Conservation (phyloP, 1,140 invertebrate genomes). For the Pseudomyrmex dendroicus region DNA sequence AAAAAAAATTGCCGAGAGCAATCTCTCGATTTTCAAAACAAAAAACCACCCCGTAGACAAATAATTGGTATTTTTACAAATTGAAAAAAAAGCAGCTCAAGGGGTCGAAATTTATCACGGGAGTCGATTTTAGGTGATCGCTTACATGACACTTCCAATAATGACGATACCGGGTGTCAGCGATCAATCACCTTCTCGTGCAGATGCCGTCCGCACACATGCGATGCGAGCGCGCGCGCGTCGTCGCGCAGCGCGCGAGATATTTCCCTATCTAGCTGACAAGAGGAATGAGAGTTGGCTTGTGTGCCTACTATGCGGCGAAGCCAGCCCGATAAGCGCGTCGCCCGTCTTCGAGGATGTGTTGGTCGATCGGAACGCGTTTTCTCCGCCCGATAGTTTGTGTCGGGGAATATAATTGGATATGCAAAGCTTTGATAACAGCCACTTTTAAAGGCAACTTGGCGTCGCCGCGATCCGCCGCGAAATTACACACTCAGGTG, state of each 20-base stretch:
- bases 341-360: slow-evolving; percentile 14
- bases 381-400: slow-evolving; percentile 69
- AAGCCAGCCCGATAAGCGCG: slow-evolving; percentile 57
- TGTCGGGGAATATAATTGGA: slow-evolving; percentile 77
- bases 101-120: neutral
- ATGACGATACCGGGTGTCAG: slow-evolving; percentile 58
- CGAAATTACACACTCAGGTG: slow-evolving; percentile 25
- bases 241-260: slow-evolving; percentile 2
- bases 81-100: neutral
- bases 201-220: slow-evolving; percentile 12
- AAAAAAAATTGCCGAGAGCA: too few relatives aligned
- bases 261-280: slow-evolving; percentile 63
- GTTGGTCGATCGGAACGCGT: slow-evolving; percentile 41
- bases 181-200: slow-evolving; percentile 61
- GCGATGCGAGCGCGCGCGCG: neutral
- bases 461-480: neutral
- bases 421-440: slow-evolving; percentile 78
- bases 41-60: neutral
- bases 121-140: slow-evolving; percentile 13
- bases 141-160: slow-evolving; percentile 64
- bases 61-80: neutral
- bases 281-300: neutral
- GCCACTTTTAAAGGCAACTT: slow-evolving; percentile 63
- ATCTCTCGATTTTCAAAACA: neutral
- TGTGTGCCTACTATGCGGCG: slow-evolving; percentile 24